phyloP scores from a whole-genome alignment of 2,797 vertebrate genomes.

The Perodicticus potto region DNA sequence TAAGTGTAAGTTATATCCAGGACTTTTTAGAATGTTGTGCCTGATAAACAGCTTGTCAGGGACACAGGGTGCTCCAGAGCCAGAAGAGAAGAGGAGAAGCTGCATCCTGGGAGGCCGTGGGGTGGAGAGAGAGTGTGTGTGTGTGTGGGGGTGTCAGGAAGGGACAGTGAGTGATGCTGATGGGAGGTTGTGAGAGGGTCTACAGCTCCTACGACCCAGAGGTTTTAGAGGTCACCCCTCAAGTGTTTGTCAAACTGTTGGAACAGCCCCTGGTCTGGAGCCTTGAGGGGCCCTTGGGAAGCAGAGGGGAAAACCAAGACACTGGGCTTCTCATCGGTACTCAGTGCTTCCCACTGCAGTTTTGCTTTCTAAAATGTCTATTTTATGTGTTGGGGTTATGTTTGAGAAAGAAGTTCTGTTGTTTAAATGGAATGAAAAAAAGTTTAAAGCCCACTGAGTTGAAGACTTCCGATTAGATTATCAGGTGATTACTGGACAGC shows the following conservation, averaged over 20 bases:
- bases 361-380: background rate
- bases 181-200: background rate
- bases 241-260: background rate
- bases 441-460: background rate
- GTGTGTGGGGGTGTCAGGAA: background rate
- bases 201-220: background rate
- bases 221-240: background rate
- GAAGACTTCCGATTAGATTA: background rate
- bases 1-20: background rate
- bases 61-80: background rate
- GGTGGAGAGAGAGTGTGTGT: background rate
- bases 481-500: background rate
- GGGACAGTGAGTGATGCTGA: background rate
- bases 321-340: accelerated
- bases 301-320: background rate
- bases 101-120: background rate
- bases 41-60: background rate
- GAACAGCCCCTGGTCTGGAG: background rate
- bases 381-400: background rate
- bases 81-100: background rate
- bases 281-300: background rate
- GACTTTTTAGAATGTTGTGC: background rate
- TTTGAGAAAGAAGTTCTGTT: slow-evolving; percentile 36
- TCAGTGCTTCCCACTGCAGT: background rate
- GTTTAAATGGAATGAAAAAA: background rate